These are phyloP conservation scores for Apamea sordens DNA, from an alignment of 2,888 invertebrate species.

Conservation along the genomic window DNA sequence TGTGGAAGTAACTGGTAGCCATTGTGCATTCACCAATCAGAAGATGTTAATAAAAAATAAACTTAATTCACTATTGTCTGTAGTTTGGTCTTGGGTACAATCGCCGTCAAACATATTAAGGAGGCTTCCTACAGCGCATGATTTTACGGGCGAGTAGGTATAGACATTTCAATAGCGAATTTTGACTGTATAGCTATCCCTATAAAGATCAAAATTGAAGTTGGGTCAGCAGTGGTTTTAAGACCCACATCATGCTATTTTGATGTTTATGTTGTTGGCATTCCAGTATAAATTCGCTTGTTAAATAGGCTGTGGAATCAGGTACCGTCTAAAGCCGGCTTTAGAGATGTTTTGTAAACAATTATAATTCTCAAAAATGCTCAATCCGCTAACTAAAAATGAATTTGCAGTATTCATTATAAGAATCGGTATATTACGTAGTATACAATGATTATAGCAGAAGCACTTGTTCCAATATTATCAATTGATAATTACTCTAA, in stretches of 20 bases:
- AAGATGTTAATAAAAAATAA: not conserved
- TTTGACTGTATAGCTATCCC: not conserved
- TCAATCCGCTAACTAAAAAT: constrained; percentile 48
- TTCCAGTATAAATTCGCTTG: not conserved
- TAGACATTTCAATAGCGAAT: not conserved
- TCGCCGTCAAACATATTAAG: constrained; percentile 27
- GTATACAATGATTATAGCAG: constrained; percentile 28
- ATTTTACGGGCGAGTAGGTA: not conserved
- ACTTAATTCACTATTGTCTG: not conserved
- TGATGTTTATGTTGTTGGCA: not conserved
- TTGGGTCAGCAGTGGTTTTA: not conserved
- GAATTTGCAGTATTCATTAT: constrained; percentile 30
- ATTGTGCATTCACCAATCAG: not conserved
- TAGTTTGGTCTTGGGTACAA: constrained; percentile 47
- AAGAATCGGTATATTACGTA: constrained; percentile 39
- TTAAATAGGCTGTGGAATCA: not conserved
- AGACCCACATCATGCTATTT: not conserved
- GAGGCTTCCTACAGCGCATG: not conserved
- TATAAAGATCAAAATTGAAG: not conserved
- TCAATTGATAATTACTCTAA: constrained; percentile 49
- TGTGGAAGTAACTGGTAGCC: not conserved
- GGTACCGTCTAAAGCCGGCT: not conserved
- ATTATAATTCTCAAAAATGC: constrained; percentile 47
- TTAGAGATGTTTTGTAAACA: constrained; percentile 8
- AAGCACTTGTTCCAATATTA: constrained; percentile 37